A percentile compares a stretch with the other conserved stretches of the same genome.
These are phyloP conservation scores for Muntiacus muntjak DNA, from an alignment of 2,113 vertebrate genomes.

Conservation along the genomic window DNA sequence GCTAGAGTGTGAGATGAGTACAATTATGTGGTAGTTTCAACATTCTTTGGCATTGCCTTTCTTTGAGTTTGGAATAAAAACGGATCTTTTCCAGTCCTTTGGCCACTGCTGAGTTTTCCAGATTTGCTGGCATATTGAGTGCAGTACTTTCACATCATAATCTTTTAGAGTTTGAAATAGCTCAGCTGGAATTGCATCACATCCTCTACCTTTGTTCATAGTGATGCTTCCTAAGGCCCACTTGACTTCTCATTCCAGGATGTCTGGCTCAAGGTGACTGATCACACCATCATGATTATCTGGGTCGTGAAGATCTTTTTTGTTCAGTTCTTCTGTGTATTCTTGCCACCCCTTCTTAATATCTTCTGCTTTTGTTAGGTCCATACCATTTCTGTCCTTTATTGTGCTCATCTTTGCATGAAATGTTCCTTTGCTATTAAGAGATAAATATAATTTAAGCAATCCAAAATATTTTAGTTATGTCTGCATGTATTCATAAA, in stretches of 20 bases:
- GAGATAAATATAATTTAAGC: neutral
- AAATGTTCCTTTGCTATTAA: neutral
- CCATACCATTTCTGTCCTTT: neutral
- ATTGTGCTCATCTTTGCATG: neutral
- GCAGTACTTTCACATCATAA: neutral
- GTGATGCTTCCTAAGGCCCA: neutral
- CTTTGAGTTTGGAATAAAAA: neutral
- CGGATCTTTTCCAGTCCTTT: neutral
- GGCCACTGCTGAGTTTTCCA: neutral
- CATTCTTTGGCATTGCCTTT: neutral
- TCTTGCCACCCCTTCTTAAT: neutral
- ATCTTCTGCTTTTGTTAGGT: neutral
- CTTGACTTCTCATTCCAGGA: neutral
- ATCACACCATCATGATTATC: neutral
- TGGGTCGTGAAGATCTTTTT: neutral
- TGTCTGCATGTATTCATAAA: neutral
- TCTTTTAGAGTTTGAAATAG: neutral
- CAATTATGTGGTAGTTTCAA: accelerated
- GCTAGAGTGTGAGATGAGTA: neutral
- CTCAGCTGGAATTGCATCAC: neutral
- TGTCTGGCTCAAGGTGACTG: neutral
- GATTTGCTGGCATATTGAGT: neutral
- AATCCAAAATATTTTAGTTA: neutral
- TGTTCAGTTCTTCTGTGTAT: neutral
- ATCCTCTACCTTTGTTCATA: neutral